A percentile compares a stretch with the other conserved stretches of the same genome.
phyloP scores from a whole-genome alignment of 2,113 vertebrate species.

The Ailuropoda melanoleuca region DNA sequence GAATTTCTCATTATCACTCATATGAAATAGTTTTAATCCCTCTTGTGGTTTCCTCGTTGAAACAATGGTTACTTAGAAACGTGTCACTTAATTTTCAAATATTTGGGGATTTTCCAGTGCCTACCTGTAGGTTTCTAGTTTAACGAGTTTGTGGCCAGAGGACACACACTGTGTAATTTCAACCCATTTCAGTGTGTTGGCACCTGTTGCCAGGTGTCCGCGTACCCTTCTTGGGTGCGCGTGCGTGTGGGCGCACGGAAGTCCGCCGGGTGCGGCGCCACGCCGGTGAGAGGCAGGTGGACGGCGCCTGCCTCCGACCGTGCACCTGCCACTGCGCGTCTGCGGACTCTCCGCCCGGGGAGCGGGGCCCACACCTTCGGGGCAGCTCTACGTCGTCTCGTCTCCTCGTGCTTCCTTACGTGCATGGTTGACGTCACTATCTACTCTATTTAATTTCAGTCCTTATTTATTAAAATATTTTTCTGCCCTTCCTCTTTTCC shows the following conservation, averaged over 20 bases:
- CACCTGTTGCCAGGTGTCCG: background rate
- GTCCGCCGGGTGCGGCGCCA: background rate
- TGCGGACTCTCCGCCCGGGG: background rate
- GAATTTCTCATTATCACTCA: background rate
- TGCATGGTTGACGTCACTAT: background rate
- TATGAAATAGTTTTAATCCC: background rate
- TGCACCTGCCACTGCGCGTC: background rate
- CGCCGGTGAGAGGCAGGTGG: background rate
- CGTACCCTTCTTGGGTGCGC: accelerated
- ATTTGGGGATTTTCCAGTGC: background rate
- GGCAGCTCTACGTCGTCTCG: accelerated
- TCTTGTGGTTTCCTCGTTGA: background rate
- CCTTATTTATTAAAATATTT: background rate
- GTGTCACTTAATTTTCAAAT: background rate
- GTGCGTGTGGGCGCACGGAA: background rate
- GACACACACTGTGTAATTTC: no score
- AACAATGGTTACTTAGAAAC: background rate
- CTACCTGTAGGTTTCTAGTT: background rate
- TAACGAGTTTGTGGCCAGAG: background rate
- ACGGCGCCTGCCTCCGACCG: accelerated
- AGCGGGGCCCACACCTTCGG: accelerated
- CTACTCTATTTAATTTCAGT: background rate
- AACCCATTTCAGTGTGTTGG: background rate
- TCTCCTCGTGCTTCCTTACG: background rate
- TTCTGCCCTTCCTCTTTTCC: background rate